Conservation (phyloP, 2,797 vertebrate species). For the Xiphophorus birchmanni region DNA sequence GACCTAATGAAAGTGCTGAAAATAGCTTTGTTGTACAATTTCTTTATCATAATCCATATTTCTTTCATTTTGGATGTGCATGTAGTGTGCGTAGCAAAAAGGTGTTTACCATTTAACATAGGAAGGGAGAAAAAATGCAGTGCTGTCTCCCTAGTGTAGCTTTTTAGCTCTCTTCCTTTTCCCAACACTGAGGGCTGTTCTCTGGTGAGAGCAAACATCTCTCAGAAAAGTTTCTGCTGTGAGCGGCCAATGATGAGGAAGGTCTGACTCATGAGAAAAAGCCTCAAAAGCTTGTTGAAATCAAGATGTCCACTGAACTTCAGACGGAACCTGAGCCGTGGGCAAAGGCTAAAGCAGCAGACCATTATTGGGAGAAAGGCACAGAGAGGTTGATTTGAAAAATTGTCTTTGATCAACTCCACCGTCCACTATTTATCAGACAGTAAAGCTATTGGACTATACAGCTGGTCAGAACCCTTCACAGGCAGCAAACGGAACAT, state of each 20-base stretch:
- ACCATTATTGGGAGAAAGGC: neutral
- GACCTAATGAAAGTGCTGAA: neutral
- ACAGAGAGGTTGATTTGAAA: neutral
- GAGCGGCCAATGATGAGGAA: neutral
- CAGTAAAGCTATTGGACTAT: neutral
- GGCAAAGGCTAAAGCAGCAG: neutral
- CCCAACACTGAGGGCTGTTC: neutral
- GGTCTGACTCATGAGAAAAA: constrained; percentile 11
- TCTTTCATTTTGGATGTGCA: neutral
- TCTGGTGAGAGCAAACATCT: neutral
- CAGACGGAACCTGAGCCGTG: neutral
- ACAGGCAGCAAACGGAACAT: neutral
- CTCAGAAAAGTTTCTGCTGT: neutral
- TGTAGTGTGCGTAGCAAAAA: neutral
- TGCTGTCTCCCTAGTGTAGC: neutral
- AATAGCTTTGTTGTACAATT: neutral
- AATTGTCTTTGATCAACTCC: neutral
- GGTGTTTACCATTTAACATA: neutral
- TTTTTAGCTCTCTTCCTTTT: neutral
- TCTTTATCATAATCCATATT: neutral
- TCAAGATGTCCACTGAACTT: neutral
- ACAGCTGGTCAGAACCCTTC: neutral
- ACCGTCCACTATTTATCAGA: neutral
- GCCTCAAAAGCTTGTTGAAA: constrained; percentile 8
- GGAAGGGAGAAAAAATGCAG: neutral